phyloP scores from a whole-genome alignment of 2,888 invertebrate species.

The Caenorhabditis afra region DNA sequence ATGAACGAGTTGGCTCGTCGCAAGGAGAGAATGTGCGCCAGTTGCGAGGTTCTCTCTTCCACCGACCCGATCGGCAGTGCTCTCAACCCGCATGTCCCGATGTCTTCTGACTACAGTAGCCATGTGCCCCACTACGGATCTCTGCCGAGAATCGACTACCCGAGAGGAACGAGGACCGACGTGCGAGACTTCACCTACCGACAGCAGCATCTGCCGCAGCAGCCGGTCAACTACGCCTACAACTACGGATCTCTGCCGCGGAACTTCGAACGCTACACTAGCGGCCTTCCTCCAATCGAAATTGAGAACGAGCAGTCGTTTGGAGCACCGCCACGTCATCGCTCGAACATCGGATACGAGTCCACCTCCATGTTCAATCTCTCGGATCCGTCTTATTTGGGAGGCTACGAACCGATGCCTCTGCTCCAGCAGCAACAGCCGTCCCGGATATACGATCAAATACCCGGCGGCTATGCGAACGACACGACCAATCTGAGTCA shows the following conservation, averaged over 20 bases:
- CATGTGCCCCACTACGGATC: slow-evolving; percentile 77
- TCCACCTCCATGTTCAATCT: slow-evolving; percentile 60
- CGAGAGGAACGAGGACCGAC: slow-evolving; percentile 52
- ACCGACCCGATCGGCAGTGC: slow-evolving; percentile 38
- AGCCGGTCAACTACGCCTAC: slow-evolving; percentile 56
- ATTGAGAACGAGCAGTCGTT: slow-evolving; percentile 73
- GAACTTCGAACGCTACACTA: slow-evolving; percentile 74
- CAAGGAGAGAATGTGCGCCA: slow-evolving; percentile 83
- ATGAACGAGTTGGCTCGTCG: slow-evolving; percentile 84
- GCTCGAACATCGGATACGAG: slow-evolving; percentile 33
- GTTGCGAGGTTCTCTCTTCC: slow-evolving; percentile 67
- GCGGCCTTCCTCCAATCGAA: slow-evolving; percentile 63
- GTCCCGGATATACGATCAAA: slow-evolving; percentile 30
- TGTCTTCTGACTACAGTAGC: slow-evolving; percentile 71
- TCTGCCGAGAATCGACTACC: slow-evolving; percentile 75
- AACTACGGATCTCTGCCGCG: slow-evolving; percentile 78
- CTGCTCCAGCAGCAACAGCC: slow-evolving; percentile 11
- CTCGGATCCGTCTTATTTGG: slow-evolving; percentile 35
- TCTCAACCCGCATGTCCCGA: slow-evolving; percentile 25
- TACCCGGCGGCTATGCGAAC: slow-evolving; percentile 34
- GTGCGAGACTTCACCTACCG: slow-evolving; percentile 68
- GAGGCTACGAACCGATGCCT: slow-evolving; percentile 21
- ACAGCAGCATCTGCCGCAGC: slow-evolving; percentile 55
- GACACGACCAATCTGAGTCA: slow-evolving; percentile 51
- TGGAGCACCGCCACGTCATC: slow-evolving; percentile 60